phyloP scores from a whole-genome alignment of 2,797 vertebrate genomes.

The Toxotes lorentzi region DNA sequence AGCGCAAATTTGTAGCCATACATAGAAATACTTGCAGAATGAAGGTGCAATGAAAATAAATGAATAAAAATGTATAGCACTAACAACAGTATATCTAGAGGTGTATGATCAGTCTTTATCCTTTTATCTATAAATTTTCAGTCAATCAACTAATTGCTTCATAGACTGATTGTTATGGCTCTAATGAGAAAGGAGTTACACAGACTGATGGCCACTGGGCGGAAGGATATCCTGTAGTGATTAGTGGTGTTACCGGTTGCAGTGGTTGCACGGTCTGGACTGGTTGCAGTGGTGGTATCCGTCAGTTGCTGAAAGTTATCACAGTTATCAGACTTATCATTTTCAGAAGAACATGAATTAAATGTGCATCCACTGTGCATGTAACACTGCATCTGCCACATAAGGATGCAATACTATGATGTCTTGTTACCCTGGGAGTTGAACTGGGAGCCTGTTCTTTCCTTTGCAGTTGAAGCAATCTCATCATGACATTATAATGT shows the following conservation, averaged over 20 bases:
- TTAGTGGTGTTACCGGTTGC: too few relatives aligned
- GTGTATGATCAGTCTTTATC: too few relatives aligned
- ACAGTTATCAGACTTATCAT: conserved; percentile 6
- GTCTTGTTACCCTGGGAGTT: conserved; percentile 62
- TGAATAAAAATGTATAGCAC: background rate
- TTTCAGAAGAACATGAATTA: conserved; percentile 16
- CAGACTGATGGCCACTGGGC: background rate
- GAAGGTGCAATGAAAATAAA: background rate
- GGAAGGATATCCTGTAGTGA: background rate
- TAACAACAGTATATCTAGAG: too few relatives aligned
- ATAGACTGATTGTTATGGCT: background rate
- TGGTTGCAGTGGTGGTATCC: background rate
- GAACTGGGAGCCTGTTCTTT: conserved; percentile 48
- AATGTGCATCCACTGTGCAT: conserved; percentile 17
- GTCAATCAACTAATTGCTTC: background rate
- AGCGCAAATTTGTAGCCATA: background rate
- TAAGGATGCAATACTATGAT: conserved; percentile 55
- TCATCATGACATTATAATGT: conserved; percentile 74
- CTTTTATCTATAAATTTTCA: background rate
- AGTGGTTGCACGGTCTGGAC: background rate
- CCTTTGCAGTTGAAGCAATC: conserved; percentile 55
- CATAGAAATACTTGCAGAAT: too few relatives aligned
- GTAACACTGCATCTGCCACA: conserved; percentile 36
- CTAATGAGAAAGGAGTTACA: background rate
- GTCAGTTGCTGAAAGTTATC: background rate